A percentile compares a stretch with the other conserved stretches of the same genome.
Evolutionary conservation across 2,888 invertebrate genomes (phyloP).

Genomic region (Epirrita christyi): DNA sequence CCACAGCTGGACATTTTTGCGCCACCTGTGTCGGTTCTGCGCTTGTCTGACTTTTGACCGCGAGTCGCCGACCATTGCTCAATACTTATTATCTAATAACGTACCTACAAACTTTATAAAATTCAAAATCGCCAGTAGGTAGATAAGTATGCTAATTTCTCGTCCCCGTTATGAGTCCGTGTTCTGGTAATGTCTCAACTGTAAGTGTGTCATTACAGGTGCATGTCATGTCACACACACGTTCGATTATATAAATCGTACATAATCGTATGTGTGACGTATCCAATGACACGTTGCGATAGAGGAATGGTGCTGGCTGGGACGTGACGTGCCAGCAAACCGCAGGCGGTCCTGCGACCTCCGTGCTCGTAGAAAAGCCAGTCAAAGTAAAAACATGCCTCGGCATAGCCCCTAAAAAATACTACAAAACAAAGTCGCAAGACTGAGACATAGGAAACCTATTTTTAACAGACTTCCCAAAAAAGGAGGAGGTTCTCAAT

Average conservation of each 20-base stretch:
- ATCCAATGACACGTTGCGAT: slow-evolving; percentile 35
- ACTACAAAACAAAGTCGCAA: background rate
- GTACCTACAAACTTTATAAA: background rate
- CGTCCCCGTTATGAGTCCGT: slow-evolving; percentile 21
- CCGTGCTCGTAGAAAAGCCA: background rate
- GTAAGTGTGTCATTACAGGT: slow-evolving; percentile 47
- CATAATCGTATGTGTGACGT: slow-evolving; percentile 42
- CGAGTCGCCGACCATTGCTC: too few species aligned
- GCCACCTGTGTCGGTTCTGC: too few species aligned
- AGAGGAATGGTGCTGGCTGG: slow-evolving; percentile 11
- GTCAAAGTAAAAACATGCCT: background rate
- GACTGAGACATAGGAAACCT: too few species aligned
- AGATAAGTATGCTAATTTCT: slow-evolving; percentile 24
- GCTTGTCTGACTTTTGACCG: too few species aligned
- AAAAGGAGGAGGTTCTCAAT: too few species aligned
- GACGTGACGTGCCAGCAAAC: slow-evolving; percentile 18
- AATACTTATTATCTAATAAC: background rate
- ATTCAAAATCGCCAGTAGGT: background rate
- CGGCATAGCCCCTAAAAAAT: background rate
- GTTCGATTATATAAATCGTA: slow-evolving; percentile 51
- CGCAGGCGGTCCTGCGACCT: background rate
- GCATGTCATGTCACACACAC: slow-evolving; percentile 37
- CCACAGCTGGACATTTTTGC: too few species aligned
- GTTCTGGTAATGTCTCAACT: slow-evolving; percentile 17
- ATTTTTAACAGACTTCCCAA: too few species aligned